phyloP scores from a whole-genome alignment of 1,140 invertebrate genomes.

The Drosophila sp. region DNA sequence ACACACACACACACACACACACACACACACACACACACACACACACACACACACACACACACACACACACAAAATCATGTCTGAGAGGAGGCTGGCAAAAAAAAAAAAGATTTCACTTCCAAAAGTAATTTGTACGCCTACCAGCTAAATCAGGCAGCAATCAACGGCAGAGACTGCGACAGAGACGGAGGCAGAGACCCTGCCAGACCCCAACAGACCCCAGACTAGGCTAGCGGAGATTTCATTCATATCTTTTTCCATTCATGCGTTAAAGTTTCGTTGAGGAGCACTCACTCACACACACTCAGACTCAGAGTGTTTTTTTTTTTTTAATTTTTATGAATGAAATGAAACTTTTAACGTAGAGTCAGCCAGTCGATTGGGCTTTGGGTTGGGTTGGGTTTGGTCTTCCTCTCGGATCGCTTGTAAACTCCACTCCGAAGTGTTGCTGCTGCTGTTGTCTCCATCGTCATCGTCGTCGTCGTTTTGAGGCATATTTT shows the following conservation, averaged over 20 bases:
- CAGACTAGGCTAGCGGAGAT: constrained; percentile 24
- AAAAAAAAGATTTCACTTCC: constrained; percentile 65
- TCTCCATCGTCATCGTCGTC: constrained; percentile 28
- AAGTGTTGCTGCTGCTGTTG: constrained; percentile 31
- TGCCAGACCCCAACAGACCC: constrained; percentile 15
- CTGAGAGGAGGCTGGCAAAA: constrained; percentile 47
- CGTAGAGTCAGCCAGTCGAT: constrained; percentile 62
- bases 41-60: neutral
- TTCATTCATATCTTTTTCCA: constrained; percentile 69
- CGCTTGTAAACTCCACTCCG: constrained; percentile 58
- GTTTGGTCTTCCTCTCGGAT: constrained; percentile 35
- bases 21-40: neutral
- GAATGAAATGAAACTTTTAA: constrained; percentile 77
- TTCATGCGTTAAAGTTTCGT: constrained; percentile 76
- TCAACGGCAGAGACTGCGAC: neutral
- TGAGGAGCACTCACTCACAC: constrained; percentile 48
- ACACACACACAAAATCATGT: neutral
- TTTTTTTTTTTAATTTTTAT: constrained; percentile 67
- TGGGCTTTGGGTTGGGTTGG: constrained; percentile 25
- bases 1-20: constrained; percentile 15
- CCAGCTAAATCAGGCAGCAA: constrained; percentile 19
- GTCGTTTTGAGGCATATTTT: constrained; percentile 71
- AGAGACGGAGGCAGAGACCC: constrained; percentile 18
- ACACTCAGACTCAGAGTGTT: neutral
- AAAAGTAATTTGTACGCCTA: constrained; percentile 72